phyloP scores from a whole-genome alignment of 2,888 invertebrate genomes.

The Apodemia zela region DNA sequence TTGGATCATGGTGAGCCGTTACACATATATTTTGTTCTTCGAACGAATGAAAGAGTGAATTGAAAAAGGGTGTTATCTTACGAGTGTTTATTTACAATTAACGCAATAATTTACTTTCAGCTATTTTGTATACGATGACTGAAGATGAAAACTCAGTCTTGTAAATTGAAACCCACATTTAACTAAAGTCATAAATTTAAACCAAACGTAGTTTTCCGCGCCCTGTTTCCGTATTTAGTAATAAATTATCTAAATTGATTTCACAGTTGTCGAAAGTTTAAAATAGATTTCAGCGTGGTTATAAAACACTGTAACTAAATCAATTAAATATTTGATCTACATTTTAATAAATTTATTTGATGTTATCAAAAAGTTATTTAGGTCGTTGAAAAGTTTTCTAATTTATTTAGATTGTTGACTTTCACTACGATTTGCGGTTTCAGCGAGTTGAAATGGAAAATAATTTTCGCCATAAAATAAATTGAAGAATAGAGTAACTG shows the following conservation, averaged over 20 bases:
- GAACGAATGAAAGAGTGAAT: too few species aligned
- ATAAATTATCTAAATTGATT: constrained; percentile 15
- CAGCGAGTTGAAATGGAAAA: neutral
- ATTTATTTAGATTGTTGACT: neutral
- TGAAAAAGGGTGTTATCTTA: too few species aligned
- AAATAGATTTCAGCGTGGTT: constrained; percentile 4
- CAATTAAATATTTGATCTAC: constrained; percentile 16
- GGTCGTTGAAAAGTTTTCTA: constrained; percentile 33
- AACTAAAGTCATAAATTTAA: constrained; percentile 3
- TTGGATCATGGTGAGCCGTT: too few species aligned
- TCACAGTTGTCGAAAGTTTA: constrained; percentile 7
- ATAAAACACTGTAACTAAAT: constrained; percentile 8
- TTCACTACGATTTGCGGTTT: neutral
- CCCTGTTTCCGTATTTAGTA: constrained; percentile 3
- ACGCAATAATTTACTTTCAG: too few species aligned
- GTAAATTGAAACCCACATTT: neutral
- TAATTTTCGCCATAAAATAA: neutral
- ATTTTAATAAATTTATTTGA: constrained; percentile 45
- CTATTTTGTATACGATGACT: too few species aligned
- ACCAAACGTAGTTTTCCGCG: constrained; percentile 7
- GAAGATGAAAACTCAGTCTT: too few species aligned
- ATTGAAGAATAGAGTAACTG: too few species aligned
- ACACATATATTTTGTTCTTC: too few species aligned
- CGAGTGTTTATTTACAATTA: too few species aligned
- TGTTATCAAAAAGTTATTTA: constrained; percentile 52